These are phyloP conservation scores for Ctenosaura bakeri DNA, from an alignment of 2,797 vertebrate genomes.

Conservation along the genomic window DNA sequence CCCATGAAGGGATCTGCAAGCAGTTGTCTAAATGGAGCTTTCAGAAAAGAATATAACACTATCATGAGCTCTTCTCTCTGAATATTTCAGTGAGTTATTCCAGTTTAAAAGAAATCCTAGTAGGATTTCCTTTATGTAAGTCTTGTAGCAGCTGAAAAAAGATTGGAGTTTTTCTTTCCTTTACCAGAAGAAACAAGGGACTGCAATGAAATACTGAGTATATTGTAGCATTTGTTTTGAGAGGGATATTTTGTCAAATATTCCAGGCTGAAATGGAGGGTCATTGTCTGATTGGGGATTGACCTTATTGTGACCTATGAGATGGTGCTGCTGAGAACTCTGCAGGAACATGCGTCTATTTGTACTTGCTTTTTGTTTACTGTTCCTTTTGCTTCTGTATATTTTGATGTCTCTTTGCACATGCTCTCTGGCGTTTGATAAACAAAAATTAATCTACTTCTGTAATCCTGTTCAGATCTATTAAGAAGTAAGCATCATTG, in stretches of 20 bases:
- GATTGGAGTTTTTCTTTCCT: conserved; percentile 64
- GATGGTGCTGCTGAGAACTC: neutral
- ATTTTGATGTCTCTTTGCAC: neutral
- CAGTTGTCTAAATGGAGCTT: conserved; percentile 84
- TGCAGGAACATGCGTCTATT: neutral
- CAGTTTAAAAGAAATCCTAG: conserved; percentile 77
- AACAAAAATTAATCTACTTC: neutral
- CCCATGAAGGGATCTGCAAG: conserved; percentile 81
- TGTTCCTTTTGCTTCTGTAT: conserved; percentile 22
- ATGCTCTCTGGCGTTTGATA: neutral
- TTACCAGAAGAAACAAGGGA: conserved; percentile 54
- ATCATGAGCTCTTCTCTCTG: conserved; percentile 76
- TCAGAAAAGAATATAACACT: conserved; percentile 74
- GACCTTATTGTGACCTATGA: neutral
- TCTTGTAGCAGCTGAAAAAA: conserved; percentile 67
- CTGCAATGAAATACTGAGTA: conserved; percentile 53
- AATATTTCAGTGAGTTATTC: conserved; percentile 79
- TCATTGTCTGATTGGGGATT: neutral
- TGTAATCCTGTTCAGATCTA: no score
- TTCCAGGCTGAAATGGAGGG: conserved; percentile 16
- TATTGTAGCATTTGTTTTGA: conserved; percentile 54
- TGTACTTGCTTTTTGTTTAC: neutral
- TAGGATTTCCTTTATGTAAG: conserved; percentile 74
- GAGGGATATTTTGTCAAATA: conserved; percentile 40
- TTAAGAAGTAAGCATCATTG: neutral